A percentile compares a stretch with the other conserved stretches of the same genome.
These are phyloP conservation scores for Phylloscopus collybita DNA, from an alignment of 2,797 vertebrate genomes.

Conservation along the genomic window DNA sequence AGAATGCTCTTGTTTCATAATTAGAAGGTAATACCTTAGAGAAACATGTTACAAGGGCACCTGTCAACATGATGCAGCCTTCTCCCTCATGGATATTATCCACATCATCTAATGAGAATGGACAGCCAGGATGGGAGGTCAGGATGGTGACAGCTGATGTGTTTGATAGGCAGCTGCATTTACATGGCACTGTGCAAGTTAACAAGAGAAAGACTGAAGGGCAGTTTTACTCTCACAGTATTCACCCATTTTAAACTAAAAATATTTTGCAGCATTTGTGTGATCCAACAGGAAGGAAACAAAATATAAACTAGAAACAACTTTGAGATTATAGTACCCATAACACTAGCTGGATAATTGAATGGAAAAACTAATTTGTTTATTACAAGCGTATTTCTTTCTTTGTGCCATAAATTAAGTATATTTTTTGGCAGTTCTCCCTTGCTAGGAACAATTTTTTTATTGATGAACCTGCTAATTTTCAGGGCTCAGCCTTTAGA, in stretches of 20 bases:
- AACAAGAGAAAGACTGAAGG: not conserved
- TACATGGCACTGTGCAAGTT: not conserved
- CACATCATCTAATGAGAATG: not conserved
- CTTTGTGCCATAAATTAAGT: constrained; percentile 40
- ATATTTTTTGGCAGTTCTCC: constrained; percentile 31
- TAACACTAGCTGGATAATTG: not conserved
- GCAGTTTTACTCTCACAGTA: not conserved
- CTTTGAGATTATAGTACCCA: not conserved
- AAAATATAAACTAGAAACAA: constrained; percentile 25
- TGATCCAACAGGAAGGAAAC: not conserved
- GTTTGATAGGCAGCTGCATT: not conserved
- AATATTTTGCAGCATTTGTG: not conserved
- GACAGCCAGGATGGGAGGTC: not conserved
- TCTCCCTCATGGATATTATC: not conserved
- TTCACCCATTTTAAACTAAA: not conserved
- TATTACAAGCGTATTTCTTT: constrained; percentile 53
- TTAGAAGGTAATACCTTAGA: not conserved
- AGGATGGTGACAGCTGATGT: not conserved
- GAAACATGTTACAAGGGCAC: not conserved
- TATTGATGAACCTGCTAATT: constrained; percentile 42
- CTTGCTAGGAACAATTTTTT: constrained; percentile 22
- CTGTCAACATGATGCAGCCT: not conserved
- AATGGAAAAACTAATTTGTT: not conserved
- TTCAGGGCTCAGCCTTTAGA: constrained; percentile 47
- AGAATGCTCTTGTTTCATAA: not conserved